Evolutionary conservation across 2,888 invertebrate species (phyloP), one percentile per base, ranked within the genome.

Genomic region (Morpho deidamia): DNA sequence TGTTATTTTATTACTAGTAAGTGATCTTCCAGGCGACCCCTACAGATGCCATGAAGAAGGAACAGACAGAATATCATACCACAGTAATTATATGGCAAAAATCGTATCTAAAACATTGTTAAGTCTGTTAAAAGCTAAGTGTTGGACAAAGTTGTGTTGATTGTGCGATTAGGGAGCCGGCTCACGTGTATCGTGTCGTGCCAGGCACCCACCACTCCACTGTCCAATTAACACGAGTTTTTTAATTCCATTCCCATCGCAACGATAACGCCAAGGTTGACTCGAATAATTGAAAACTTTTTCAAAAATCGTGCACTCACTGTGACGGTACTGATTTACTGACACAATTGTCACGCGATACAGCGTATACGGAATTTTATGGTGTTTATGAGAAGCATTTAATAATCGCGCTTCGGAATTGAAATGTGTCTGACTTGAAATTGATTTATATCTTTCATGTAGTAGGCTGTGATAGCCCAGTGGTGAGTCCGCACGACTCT

Each of bases 121-220:
- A 62, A 14, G 12, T 64, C 67, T 67, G 51, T 44, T 35, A 43
- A 40, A 54, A 60, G 53, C 51, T 53, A 61, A 68, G 63, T 65
- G 67, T 70, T 66, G 70, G 70, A 66, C 70, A 68, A 82, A 82
- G 76, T 82, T 76, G 75, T 78, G 60, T 77, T 74, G 76, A 81
- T 78, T 70, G 76, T 61, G 69, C 74, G 75, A 75, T 74, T 74
- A 77, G 71, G 69, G 71, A 55, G 58, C 45, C 55, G 59, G 47
- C 52, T 59, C 62, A 56, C 67, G 61, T 53, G 61, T 59, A 70
- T 71, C 75, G 70, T 61, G 68, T 65, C 58, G 82, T 79, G 71
- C 81, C 81, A 64, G 81, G 79, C 70, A 69, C 81, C 61, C 70
- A 69, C 81, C 61, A 63, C 55, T 60, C 59, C 56, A 69, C 62